Conservation (phyloP, 2,113 vertebrate genomes). For the Malurus melanocephalus region DNA sequence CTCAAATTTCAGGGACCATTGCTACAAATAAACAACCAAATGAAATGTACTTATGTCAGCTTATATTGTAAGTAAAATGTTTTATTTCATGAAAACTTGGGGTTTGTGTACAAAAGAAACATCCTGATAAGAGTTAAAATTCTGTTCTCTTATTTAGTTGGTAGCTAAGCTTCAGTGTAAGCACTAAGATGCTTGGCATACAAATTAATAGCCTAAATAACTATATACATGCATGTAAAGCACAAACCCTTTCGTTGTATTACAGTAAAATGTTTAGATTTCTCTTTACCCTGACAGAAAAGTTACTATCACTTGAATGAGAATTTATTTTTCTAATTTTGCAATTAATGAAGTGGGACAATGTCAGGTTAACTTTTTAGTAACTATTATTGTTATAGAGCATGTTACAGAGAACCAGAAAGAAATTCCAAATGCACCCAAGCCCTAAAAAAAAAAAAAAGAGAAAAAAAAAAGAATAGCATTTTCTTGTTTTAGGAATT, state of each 20-base stretch:
- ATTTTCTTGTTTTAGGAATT: not conserved
- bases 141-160: not conserved
- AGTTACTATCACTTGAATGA: not conserved
- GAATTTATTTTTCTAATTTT: not conserved
- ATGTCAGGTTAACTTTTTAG: slow-evolving; percentile 22
- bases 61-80: not conserved
- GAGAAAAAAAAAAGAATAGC: not conserved
- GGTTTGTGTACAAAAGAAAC: slow-evolving; percentile 45
- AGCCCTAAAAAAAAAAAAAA: not conserved
- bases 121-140: not conserved
- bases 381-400: not conserved
- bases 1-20: not conserved
- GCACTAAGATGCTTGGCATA: slow-evolving; percentile 29
- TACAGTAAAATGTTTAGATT: slow-evolving; percentile 5
- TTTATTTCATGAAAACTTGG: not conserved
- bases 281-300: not conserved
- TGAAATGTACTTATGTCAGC: not conserved
- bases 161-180: slow-evolving; percentile 44
- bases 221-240: slow-evolving; percentile 65
- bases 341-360: not conserved
- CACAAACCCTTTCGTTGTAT: slow-evolving; percentile 71
- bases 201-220: slow-evolving; percentile 31
- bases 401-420: not conserved
- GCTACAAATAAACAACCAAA: not conserved
- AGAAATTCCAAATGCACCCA: not conserved